phyloP scores from a whole-genome alignment of 2,888 invertebrate species.

The Pristionchus mayeri region DNA sequence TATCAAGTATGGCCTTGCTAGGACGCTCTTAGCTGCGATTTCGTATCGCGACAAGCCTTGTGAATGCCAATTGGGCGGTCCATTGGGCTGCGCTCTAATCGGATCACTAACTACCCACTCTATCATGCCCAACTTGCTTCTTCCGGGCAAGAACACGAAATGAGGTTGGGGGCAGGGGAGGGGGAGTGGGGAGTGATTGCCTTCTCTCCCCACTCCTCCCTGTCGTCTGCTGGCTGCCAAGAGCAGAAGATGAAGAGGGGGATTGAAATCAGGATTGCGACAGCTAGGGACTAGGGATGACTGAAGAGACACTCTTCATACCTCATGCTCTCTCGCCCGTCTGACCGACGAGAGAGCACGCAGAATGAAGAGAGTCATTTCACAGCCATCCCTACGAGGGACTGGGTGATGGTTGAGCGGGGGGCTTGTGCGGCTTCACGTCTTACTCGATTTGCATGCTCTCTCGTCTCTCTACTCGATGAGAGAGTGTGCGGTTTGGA shows the following conservation, averaged over 20 bases:
- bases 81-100: neutral
- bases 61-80: neutral
- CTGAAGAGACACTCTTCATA: too few relatives aligned
- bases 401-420: too few relatives aligned
- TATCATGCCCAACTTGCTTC: neutral
- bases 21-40: too few relatives aligned
- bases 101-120: neutral
- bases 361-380: too few relatives aligned
- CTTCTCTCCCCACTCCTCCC: neutral
- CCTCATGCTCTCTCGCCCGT: too few relatives aligned
- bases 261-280: constrained; percentile 34
- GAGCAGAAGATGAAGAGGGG: constrained; percentile 16
- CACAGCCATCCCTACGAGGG: too few relatives aligned
- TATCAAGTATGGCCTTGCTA: neutral
- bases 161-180: constrained; percentile 39
- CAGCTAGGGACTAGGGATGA: neutral
- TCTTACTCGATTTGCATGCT: too few relatives aligned
- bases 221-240: constrained; percentile 3
- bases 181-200: constrained; percentile 32
- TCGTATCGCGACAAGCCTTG: too few relatives aligned
- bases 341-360: too few relatives aligned
- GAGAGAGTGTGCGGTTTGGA: too few relatives aligned
- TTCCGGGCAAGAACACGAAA: constrained; percentile 43
- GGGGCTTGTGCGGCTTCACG: too few relatives aligned
- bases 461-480: too few relatives aligned